Percentiles rank a stretch among this genome's conserved stretches.
phyloP scores from a whole-genome alignment of 2,113 vertebrate genomes.

The Tupaia tana region DNA sequence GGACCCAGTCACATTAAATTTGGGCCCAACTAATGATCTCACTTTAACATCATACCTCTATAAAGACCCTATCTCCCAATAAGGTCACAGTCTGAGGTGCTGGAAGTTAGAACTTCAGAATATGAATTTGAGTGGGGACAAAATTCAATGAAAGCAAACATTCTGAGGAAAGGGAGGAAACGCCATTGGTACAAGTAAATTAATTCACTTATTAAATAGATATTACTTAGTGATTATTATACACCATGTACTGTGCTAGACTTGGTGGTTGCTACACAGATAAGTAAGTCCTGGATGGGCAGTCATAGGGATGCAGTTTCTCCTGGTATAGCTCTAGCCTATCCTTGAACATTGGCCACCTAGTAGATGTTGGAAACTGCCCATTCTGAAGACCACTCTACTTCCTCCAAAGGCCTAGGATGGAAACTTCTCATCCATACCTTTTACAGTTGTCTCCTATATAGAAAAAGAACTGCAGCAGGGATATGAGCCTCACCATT shows the following conservation, averaged over 20 bases:
- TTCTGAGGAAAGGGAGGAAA: neutral
- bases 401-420: neutral
- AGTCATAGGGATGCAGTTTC: neutral
- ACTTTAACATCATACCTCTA: neutral
- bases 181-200: neutral
- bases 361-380: neutral
- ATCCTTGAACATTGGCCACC: neutral
- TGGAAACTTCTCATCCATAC: neutral
- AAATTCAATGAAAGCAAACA: neutral
- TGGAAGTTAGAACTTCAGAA: neutral
- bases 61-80: neutral
- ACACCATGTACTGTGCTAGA: neutral
- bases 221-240: neutral
- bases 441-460: neutral
- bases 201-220: neutral
- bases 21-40: neutral
- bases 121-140: neutral
- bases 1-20: neutral
- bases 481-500: neutral
- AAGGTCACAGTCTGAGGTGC: neutral
- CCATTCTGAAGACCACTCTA: neutral
- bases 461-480: neutral
- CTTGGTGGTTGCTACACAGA: neutral
- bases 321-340: neutral
- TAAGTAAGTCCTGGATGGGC: neutral